phyloP scores from a whole-genome alignment of 2,113 vertebrate species.

The Bos javanicus region DNA sequence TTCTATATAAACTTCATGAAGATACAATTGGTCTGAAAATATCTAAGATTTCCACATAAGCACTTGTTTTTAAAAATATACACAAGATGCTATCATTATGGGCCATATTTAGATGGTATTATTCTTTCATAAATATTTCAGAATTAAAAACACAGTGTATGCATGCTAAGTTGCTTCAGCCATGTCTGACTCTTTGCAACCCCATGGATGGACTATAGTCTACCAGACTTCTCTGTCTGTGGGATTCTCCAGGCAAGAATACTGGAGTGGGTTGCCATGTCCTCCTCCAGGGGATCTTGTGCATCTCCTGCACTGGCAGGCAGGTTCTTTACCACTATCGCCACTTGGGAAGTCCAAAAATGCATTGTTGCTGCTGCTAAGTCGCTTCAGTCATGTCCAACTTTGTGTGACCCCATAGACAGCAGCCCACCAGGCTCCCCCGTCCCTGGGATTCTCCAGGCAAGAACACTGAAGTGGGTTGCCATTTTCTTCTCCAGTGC shows the following conservation, averaged over 20 bases:
- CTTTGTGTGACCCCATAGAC: too few species aligned
- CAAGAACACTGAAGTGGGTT: too few species aligned
- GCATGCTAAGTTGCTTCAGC: not conserved
- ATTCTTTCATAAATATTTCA: not conserved
- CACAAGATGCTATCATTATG: not conserved
- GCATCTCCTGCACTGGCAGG: not conserved
- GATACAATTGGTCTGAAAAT: constrained; percentile 6
- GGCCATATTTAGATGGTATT: not conserved
- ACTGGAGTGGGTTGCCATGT: not conserved
- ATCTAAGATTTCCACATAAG: not conserved
- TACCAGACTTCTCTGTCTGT: not conserved
- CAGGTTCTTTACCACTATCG: not conserved
- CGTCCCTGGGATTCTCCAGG: too few species aligned
- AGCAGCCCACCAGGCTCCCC: too few species aligned
- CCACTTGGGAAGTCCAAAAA: not conserved
- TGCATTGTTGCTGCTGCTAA: not conserved
- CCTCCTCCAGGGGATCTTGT: not conserved
- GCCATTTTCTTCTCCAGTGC: too few species aligned
- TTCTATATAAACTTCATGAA: constrained; percentile 30
- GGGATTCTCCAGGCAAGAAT: not conserved
- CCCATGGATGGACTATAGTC: not conserved
- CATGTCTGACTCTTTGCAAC: not conserved
- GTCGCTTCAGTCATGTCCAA: too few species aligned
- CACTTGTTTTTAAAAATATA: constrained; percentile 18
- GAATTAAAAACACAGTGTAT: not conserved